A percentile compares a stretch with the other conserved stretches of the same genome.
Evolutionary conservation across 2,113 vertebrate species (phyloP).

Genomic region (Aegotheles bennettii): DNA sequence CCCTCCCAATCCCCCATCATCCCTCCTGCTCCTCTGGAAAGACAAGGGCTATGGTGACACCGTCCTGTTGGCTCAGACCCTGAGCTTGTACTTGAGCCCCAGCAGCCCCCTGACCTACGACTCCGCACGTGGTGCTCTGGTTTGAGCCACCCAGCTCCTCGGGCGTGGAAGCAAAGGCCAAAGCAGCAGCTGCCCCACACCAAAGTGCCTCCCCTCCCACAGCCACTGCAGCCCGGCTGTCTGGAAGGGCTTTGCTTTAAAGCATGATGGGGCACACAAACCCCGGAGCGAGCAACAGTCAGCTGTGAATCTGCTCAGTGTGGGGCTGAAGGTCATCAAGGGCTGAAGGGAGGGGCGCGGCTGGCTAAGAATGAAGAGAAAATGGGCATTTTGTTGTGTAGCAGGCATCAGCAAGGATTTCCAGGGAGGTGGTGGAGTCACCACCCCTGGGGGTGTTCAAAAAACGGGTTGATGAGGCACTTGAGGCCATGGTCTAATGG

Average conservation of each 20-base stretch:
- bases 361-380: background rate
- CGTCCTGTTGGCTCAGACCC: background rate
- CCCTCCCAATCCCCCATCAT: fast-evolving
- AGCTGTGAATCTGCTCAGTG: background rate
- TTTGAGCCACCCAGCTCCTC: background rate
- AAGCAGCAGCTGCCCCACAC: background rate
- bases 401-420: background rate
- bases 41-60: background rate
- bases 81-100: background rate
- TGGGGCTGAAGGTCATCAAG: background rate
- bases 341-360: background rate
- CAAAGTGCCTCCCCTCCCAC: background rate
- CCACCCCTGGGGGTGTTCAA: no score
- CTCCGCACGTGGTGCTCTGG: background rate
- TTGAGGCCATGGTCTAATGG: no score
- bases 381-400: background rate
- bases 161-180: background rate
- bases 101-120: background rate
- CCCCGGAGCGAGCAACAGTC: background rate
- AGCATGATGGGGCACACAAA: background rate
- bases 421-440: no score
- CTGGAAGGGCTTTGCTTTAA: background rate
- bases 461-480: no score
- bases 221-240: no score
- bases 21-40: background rate